Conservation (phyloP, 2,888 invertebrate species). For the Aethes cnicana region DNA sequence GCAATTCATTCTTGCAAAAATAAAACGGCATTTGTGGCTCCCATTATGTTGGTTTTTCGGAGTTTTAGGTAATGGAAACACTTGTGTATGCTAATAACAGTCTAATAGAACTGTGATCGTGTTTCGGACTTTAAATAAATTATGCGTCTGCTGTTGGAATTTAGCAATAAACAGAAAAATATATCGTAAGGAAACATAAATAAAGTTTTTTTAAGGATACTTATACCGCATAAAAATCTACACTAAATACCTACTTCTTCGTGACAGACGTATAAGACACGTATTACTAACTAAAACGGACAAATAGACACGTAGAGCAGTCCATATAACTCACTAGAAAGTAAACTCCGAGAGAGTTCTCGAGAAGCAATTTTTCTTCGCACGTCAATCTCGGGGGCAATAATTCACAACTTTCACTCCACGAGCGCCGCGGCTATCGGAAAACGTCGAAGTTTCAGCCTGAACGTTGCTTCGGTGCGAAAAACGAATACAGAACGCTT, state of each 20-base stretch:
- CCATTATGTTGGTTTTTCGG: conserved; percentile 34
- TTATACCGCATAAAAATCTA: too few relatives aligned
- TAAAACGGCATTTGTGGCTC: conserved; percentile 31
- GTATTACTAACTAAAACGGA: too few relatives aligned
- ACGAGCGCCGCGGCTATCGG: conserved; percentile 35
- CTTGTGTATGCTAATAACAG: conserved; percentile 32
- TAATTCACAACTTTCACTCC: conserved; percentile 58
- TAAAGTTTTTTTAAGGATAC: too few relatives aligned
- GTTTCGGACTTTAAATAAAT: conserved; percentile 3
- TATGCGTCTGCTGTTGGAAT: not conserved
- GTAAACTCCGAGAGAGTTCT: conserved; percentile 46
- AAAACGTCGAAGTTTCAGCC: conserved; percentile 35
- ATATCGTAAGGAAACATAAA: too few relatives aligned
- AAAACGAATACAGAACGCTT: not conserved
- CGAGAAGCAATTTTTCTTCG: conserved; percentile 64
- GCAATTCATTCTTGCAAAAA: conserved; percentile 33
- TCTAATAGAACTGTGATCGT: conserved; percentile 24
- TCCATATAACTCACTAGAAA: conserved; percentile 41
- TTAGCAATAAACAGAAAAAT: not conserved
- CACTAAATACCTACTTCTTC: too few relatives aligned
- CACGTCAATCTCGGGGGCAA: conserved; percentile 66
- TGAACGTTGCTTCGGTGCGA: not conserved
- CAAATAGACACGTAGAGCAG: not conserved
- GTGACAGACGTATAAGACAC: too few relatives aligned
- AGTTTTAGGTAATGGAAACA: conserved; percentile 42